Evolutionary conservation across 2,888 invertebrate species (phyloP).

Genomic region (Melieria crassipennis): DNA sequence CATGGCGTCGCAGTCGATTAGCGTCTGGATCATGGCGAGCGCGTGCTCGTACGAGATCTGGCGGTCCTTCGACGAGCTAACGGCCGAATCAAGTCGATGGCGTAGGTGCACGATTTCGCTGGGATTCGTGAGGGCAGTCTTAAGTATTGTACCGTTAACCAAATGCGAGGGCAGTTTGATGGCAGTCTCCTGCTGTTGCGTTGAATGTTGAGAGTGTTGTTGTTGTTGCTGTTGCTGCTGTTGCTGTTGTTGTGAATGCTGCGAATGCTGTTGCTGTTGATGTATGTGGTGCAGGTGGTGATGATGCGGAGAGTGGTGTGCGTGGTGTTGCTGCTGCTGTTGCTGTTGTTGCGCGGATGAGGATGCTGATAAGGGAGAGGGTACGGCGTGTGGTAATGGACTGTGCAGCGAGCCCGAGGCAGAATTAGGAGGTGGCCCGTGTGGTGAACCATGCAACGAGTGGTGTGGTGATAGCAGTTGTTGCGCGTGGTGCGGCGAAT

Average conservation of each 20-base stretch:
- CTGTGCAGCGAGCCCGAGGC: conserved; percentile 34
- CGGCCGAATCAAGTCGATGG: conserved; percentile 87
- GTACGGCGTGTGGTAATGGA: conserved; percentile 39
- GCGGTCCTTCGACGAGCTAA: conserved; percentile 86
- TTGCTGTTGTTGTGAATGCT: conserved; percentile 54
- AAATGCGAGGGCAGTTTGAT: conserved; percentile 75
- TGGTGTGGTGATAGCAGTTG: conserved; percentile 58
- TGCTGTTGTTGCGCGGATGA: conserved; percentile 31
- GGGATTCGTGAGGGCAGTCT: conserved; percentile 93
- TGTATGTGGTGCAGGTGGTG: conserved; percentile 49
- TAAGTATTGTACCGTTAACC: conserved; percentile 91
- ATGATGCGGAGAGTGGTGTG: conserved; percentile 66
- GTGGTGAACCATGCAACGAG: conserved; percentile 53
- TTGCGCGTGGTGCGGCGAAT: conserved; percentile 54
- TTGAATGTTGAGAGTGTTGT: conserved; percentile 46
- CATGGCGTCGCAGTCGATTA: conserved; percentile 97
- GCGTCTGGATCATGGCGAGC: conserved; percentile 87
- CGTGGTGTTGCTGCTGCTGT: conserved; percentile 56
- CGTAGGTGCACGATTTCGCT: conserved; percentile 91
- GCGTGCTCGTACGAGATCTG: conserved; percentile 85
- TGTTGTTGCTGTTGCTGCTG: conserved; percentile 52
- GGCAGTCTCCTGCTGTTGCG: conserved; percentile 62
- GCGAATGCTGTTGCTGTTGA: conserved; percentile 30
- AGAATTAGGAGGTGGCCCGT: conserved; percentile 37
- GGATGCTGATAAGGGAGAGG: conserved; percentile 29